Percentiles rank a stretch among this genome's conserved stretches.
These are phyloP conservation scores for Xestia c-nigrum DNA, from an alignment of 2,888 invertebrate species.

Conservation along the genomic window DNA sequence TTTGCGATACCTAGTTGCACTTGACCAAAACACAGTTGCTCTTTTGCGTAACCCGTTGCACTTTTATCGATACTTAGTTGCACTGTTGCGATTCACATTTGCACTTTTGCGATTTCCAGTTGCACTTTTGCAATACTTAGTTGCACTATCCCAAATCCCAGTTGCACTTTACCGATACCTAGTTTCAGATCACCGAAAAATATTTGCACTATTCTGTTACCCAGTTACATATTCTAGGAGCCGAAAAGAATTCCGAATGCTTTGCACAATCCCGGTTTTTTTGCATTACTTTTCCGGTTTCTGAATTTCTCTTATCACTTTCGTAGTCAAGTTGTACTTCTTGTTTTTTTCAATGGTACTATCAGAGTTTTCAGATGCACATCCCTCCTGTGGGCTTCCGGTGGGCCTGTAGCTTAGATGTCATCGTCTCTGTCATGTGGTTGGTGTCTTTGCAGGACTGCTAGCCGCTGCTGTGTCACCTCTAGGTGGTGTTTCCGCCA, in stretches of 20 bases:
- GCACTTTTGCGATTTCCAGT: not conserved
- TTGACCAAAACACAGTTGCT: not conserved
- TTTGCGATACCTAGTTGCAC: not conserved
- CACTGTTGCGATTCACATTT: not conserved
- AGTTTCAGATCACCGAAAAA: too few relatives aligned
- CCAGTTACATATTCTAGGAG: not conserved
- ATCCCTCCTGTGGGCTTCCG: not conserved
- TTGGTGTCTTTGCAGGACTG: constrained; percentile 87
- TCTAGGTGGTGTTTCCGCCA: constrained; percentile 99
- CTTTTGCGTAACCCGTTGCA: not conserved
- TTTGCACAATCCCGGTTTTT: not conserved
- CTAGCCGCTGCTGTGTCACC: constrained; percentile 96
- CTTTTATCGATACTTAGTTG: not conserved
- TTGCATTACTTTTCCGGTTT: too few relatives aligned
- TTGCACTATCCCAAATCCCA: not conserved
- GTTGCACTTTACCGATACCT: not conserved
- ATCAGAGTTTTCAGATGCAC: not conserved
- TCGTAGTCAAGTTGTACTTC: not conserved
- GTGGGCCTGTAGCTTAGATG: constrained; percentile 60
- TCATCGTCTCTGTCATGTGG: constrained; percentile 85
- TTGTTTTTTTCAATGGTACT: not conserved
- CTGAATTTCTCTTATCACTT: too few relatives aligned
- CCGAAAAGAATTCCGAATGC: not conserved
- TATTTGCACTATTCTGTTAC: not conserved
- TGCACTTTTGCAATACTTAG: not conserved